phyloP scores from a whole-genome alignment of 2,113 vertebrate genomes.

The Cathartes aura region DNA sequence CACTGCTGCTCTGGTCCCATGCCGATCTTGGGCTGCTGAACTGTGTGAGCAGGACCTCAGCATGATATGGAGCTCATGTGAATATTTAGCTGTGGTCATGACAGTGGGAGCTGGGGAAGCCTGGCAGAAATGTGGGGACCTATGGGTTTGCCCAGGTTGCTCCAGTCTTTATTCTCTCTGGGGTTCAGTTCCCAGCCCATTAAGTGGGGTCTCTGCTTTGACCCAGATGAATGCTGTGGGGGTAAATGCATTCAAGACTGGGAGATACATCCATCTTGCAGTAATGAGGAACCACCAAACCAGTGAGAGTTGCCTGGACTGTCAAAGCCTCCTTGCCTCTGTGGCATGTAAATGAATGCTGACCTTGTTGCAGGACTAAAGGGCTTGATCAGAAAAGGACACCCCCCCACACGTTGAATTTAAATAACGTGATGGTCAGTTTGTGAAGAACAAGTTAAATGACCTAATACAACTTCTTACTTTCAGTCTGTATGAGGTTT shows the following conservation, averaged over 20 bases:
- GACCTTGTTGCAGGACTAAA: neutral
- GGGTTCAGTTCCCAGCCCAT: neutral
- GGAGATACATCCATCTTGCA: neutral
- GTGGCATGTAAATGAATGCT: neutral
- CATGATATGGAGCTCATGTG: neutral
- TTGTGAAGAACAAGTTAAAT: neutral
- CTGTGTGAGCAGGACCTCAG: neutral
- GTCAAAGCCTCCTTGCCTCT: neutral
- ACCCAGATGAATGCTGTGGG: neutral
- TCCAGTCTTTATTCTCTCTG: neutral
- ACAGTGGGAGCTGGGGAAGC: neutral
- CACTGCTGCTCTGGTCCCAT: neutral
- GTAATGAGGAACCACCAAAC: neutral
- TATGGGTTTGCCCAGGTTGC: neutral
- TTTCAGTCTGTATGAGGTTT: neutral
- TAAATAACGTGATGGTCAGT: neutral
- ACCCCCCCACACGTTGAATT: accelerated
- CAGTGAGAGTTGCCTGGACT: neutral
- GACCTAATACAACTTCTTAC: neutral
- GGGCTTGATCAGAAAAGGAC: neutral
- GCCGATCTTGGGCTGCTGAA: accelerated
- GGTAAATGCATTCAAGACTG: neutral
- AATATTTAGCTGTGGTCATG: neutral
- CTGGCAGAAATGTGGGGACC: neutral
- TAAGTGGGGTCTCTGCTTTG: neutral